These are phyloP conservation scores for Holothuria leucospilota DNA, from an alignment of 53 echinoderm and acorn worm species.

Conservation along the genomic window DNA sequence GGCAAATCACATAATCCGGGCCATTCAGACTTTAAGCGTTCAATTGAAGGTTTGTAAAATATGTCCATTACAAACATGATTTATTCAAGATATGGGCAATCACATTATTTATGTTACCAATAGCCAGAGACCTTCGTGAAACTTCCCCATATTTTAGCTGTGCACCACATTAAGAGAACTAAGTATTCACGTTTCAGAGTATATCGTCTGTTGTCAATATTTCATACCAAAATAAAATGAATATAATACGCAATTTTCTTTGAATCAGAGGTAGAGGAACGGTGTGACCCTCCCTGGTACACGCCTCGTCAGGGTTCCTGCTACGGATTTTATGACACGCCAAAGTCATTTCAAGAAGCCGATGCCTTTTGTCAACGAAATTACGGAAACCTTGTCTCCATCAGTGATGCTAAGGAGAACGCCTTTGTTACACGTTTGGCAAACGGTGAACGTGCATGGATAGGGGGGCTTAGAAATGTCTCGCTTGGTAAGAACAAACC, in stretches of 20 bases:
- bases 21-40: too few species aligned
- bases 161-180: too few species aligned
- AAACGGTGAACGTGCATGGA: conserved; percentile 25
- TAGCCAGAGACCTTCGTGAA: too few species aligned
- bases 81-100: too few species aligned
- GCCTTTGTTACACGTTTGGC: conserved; percentile 31
- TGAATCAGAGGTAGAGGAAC: background rate
- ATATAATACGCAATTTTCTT: background rate
- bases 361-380: background rate
- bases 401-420: conserved; percentile 21
- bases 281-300: conserved; percentile 34
- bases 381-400: conserved; percentile 18
- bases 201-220: too few species aligned
- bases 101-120: too few species aligned
- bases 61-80: too few species aligned
- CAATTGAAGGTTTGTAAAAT: too few species aligned
- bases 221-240: too few species aligned
- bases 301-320: conserved; percentile 28
- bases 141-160: too few species aligned
- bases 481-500: conserved; percentile 18
- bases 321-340: conserved; percentile 16
- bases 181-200: too few species aligned
- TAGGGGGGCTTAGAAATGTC: conserved; percentile 18
- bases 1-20: too few species aligned
- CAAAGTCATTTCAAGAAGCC: conserved; percentile 28